phyloP scores from a whole-genome alignment of 2,888 invertebrate species.

The Pollenia amentaria region DNA sequence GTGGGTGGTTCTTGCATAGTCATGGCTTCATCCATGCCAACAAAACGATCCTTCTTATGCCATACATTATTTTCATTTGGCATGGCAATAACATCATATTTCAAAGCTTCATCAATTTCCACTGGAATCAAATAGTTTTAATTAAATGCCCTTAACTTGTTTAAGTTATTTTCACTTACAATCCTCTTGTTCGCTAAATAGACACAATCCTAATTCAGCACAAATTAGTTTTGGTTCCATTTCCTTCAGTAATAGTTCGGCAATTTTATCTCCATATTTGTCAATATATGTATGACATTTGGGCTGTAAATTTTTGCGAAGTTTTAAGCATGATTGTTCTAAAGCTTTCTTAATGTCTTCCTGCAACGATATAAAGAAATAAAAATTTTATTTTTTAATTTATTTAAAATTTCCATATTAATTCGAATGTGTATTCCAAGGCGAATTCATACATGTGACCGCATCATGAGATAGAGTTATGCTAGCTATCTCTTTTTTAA shows the following conservation, averaged over 20 bases:
- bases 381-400: neutral
- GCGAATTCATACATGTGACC: too few species aligned
- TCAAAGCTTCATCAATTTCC: conserved; percentile 82
- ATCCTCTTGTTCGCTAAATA: conserved; percentile 79
- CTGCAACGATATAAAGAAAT: conserved; percentile 66
- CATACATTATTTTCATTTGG: conserved; percentile 75
- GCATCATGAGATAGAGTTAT: too few species aligned
- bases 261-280: conserved; percentile 90
- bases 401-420: neutral
- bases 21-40: conserved; percentile 76
- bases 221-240: conserved; percentile 90
- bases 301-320: conserved; percentile 81
- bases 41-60: conserved; percentile 66
- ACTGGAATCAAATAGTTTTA: conserved; percentile 76
- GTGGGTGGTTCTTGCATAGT: conserved; percentile 82
- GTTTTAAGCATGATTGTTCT: conserved; percentile 80
- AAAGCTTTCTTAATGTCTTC: conserved; percentile 81
- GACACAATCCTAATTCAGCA: conserved; percentile 88
- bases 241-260: conserved; percentile 88
- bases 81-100: conserved; percentile 81
- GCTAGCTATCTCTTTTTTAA: too few species aligned
- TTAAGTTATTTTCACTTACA: conserved; percentile 77
- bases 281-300: conserved; percentile 90
- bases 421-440: too few species aligned
- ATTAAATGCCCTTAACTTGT: neutral